A percentile compares a stretch with the other conserved stretches of the same genome.
Evolutionary conservation across 2,797 vertebrate species (phyloP).

Genomic region (Hoplostethus atlanticus): DNA sequence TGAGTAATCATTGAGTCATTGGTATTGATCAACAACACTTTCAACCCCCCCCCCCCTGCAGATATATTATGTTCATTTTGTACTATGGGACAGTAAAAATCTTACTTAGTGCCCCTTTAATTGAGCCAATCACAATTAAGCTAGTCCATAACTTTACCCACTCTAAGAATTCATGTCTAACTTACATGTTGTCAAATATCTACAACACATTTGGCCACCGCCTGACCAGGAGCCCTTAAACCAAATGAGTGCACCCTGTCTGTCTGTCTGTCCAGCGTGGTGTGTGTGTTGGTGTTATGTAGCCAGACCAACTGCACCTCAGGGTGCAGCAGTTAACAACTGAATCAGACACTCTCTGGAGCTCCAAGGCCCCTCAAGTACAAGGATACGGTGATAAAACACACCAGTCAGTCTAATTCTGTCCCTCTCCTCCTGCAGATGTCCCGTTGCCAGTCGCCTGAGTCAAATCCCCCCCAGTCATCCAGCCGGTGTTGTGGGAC

Average conservation of each 20-base stretch:
- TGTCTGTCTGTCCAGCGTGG: background rate
- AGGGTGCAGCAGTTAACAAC: slow-evolving; percentile 14
- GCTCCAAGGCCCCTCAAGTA: slow-evolving; percentile 8
- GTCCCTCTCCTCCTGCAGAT: slow-evolving; percentile 55
- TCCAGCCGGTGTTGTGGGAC: slow-evolving; percentile 62
- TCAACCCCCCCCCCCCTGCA: too few relatives aligned
- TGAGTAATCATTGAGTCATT: too few relatives aligned
- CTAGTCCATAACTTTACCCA: too few relatives aligned
- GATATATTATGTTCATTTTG: too few relatives aligned
- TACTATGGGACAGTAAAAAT: too few relatives aligned
- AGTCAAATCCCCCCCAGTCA: slow-evolving; percentile 76
- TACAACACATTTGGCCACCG: too few relatives aligned
- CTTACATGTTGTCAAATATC: too few relatives aligned
- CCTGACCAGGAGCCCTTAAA: too few relatives aligned
- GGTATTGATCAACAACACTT: too few relatives aligned
- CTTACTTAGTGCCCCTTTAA: too few relatives aligned
- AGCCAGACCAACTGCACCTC: background rate
- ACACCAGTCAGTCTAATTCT: slow-evolving; percentile 63
- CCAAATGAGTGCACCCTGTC: background rate
- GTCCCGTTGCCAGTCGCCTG: slow-evolving; percentile 70
- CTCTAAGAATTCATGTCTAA: too few relatives aligned
- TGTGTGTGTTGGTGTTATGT: slow-evolving; percentile 2
- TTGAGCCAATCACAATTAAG: too few relatives aligned
- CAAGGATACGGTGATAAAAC: slow-evolving; percentile 48
- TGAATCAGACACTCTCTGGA: slow-evolving; percentile 17